Evolutionary conservation across 2,888 invertebrate species (phyloP).

Genomic region (Hartigia nigra): DNA sequence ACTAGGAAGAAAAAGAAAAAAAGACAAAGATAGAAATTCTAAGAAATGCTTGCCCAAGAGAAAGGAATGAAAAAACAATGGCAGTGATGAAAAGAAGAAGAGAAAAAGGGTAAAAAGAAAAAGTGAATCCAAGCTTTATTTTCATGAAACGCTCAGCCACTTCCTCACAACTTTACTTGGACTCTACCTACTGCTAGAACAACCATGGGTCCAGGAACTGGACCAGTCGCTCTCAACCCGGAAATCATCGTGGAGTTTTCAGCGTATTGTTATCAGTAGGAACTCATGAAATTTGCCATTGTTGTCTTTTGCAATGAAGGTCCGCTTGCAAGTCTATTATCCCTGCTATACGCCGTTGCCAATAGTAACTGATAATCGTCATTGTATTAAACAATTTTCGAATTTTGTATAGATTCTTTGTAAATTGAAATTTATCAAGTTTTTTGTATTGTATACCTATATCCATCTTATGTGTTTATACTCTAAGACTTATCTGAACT

Average conservation of each 20-base stretch:
- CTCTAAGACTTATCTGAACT: background rate
- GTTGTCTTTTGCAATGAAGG: background rate
- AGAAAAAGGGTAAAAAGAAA: background rate
- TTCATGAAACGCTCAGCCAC: background rate
- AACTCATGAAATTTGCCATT: background rate
- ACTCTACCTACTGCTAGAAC: background rate
- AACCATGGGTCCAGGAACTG: background rate
- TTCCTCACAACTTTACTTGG: background rate
- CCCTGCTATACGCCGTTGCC: background rate
- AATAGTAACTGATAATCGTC: background rate
- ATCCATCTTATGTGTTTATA: background rate
- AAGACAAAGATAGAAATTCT: background rate
- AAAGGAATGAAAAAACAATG: background rate
- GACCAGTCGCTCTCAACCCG: background rate
- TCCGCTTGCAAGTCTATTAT: background rate
- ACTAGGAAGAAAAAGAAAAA: background rate
- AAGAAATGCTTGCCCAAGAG: background rate
- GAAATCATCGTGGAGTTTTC: background rate
- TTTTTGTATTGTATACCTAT: background rate
- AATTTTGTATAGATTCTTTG: background rate
- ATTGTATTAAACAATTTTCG: background rate
- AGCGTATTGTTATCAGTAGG: background rate
- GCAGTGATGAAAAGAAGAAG: background rate
- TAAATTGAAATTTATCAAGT: background rate
- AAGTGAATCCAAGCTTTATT: background rate